Evolutionary conservation across 1,140 invertebrate species (phyloP), one percentile per base, ranked within the genome.

Genomic region (Temnothorax longispinosus): DNA sequence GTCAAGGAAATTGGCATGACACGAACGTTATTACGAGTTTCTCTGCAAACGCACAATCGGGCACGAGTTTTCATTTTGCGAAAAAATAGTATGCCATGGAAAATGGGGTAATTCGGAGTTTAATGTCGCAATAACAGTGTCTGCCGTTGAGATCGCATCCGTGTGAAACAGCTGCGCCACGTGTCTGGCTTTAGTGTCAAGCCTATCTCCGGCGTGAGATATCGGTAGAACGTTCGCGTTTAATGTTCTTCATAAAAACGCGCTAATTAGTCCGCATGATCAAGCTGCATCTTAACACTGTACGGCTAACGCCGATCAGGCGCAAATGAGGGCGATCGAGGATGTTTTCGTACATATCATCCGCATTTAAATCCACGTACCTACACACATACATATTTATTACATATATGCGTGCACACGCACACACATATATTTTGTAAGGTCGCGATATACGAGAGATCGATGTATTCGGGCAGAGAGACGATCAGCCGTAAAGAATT

Each of bases 341-440:
- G 47, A 71, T 54, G 65, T n/a, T 10, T 75, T 75, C 80, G n/a
- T 74, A 84, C 80, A 84, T 84, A 84, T 84, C 69, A 35, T n/a
- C 27, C 69, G 65, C 67, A 18, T 75, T 75, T 75, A 44, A 35
- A 84, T 60, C n/a, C 80, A 75, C 15, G 41, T 60, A 82, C 67
- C 21, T 71, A 56, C 13, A 67, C 13, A 50, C 27, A 64, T 38
- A 78, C 5, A 64, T 35, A 64, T 13, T 35, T 62, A 41, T 41
- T 35, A 64, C 4, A 50, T 62, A 62, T 77, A 77, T 35, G 32
- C 18, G 21, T 47, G 64, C 27, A 54, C n/a, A 80, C 7, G 21
- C 10, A n/a, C n/a, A 56, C 2, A 56, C 21, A 52, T 27, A 86
- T 58, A 81, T 86, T 78, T 78, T 81, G 80, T 77, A 71, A 77